Evolutionary conservation across 2,888 invertebrate genomes (phyloP).

Genomic region (Torymus texanus): DNA sequence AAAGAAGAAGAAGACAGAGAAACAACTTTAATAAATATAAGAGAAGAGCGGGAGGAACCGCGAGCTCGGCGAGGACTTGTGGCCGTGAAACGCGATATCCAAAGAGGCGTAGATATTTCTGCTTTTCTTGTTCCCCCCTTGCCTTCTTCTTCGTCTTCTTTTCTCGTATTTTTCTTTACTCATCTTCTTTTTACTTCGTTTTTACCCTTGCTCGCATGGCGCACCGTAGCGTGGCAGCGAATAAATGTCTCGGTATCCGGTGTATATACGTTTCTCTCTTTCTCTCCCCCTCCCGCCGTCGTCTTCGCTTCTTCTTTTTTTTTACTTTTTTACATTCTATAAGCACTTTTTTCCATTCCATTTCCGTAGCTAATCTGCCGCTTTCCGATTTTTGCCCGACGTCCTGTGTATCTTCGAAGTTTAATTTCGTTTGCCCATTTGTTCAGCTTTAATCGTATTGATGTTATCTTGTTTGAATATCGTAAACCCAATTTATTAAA

Average conservation of each 20-base stretch:
- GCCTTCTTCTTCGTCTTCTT: conserved; percentile 54
- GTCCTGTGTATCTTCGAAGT: background rate
- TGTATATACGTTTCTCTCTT: conserved; percentile 57
- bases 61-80: conserved; percentile 25
- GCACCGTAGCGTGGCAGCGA: conserved; percentile 61
- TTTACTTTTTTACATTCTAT: conserved; percentile 35
- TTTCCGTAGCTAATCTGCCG: conserved; percentile 39
- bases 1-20: background rate
- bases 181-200: conserved; percentile 53
- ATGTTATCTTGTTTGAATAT: too few species aligned
- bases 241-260: conserved; percentile 70
- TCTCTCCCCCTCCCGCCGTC: conserved; percentile 5
- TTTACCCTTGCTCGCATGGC: conserved; percentile 53
- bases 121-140: conserved; percentile 54
- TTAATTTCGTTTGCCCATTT: background rate
- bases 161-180: conserved; percentile 55
- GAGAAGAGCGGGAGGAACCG: conserved; percentile 21
- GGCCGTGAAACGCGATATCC: conserved; percentile 66
- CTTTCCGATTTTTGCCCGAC: conserved; percentile 12
- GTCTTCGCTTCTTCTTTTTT: conserved; percentile 18
- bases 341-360: conserved; percentile 52
- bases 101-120: conserved; percentile 60
- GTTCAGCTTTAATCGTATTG: too few species aligned
- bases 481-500: too few species aligned
- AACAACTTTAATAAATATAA: conserved; percentile 24